phyloP scores from a whole-genome alignment of 2,797 vertebrate species.

The Labeo calbasu region DNA sequence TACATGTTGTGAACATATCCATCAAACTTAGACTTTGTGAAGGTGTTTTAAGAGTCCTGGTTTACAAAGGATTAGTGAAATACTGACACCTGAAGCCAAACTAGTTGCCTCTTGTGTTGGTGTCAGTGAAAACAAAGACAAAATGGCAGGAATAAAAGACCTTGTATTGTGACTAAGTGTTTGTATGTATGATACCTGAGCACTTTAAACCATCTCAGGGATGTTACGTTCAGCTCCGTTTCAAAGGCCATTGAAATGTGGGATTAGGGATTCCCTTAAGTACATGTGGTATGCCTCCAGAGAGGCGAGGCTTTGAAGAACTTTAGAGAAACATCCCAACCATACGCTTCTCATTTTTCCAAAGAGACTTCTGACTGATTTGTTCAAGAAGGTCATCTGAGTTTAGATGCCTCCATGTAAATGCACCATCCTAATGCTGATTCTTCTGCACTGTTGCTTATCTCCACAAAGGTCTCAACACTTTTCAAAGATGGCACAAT shows the following conservation, averaged over 20 bases:
- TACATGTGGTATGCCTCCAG: conserved; percentile 14
- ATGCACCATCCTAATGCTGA: background rate
- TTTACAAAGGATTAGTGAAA: conserved; percentile 9
- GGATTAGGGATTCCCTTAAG: conserved; percentile 28
- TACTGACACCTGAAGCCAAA: conserved; percentile 11
- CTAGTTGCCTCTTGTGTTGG: background rate
- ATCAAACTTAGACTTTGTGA: conserved; percentile 7
- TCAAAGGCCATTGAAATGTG: conserved; percentile 5
- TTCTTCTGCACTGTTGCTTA: conserved; percentile 49
- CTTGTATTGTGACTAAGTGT: background rate
- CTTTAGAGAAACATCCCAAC: background rate
- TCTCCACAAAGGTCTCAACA: conserved; percentile 83
- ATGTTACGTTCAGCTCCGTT: conserved; percentile 12
- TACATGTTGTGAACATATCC: conserved; percentile 11
- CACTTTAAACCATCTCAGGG: conserved; percentile 27
- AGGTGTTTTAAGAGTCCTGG: background rate
- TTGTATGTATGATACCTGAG: conserved; percentile 37
- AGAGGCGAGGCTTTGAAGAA: conserved; percentile 31
- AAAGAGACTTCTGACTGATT: background rate
- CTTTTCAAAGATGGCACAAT: conserved; percentile 92
- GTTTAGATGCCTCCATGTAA: background rate
- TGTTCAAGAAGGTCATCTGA: background rate
- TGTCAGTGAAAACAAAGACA: conserved; percentile 19
- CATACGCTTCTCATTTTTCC: conserved; percentile 13
- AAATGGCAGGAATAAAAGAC: conserved; percentile 30